phyloP scores from a whole-genome alignment of 1,140 invertebrate species.

The Carcinoscorpius rotundicauda region DNA sequence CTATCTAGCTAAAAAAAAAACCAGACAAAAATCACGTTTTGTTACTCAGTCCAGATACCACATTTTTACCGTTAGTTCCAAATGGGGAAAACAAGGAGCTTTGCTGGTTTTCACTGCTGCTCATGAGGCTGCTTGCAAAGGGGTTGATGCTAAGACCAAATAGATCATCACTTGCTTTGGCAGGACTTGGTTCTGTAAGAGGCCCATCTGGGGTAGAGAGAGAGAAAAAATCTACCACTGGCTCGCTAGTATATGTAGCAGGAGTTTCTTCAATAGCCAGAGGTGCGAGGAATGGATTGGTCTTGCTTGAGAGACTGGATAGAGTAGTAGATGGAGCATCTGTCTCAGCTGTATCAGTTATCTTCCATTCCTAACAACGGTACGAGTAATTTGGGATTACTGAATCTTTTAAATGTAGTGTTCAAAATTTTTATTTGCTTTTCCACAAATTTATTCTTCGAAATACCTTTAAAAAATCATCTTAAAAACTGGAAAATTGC shows the following conservation, averaged over 20 bases:
- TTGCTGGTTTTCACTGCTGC: slow-evolving; percentile 33
- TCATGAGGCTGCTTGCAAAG: slow-evolving; percentile 68
- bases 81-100: slow-evolving; percentile 12
- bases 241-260: slow-evolving; percentile 9
- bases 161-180: slow-evolving; percentile 58
- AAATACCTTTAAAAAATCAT: too few species aligned
- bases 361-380: too few species aligned
- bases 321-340: too few species aligned
- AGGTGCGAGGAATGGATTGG: slow-evolving; percentile 70
- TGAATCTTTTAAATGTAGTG: too few species aligned
- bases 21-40: too few species aligned
- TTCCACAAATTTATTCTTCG: too few species aligned
- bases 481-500: too few species aligned
- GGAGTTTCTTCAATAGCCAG: slow-evolving; percentile 23
- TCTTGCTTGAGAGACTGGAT: slow-evolving; percentile 46
- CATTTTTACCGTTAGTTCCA: slow-evolving; percentile 18
- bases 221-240: slow-evolving; percentile 30
- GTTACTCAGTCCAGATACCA: not conserved
- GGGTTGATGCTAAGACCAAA: slow-evolving; percentile 66
- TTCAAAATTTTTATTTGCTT: too few species aligned
- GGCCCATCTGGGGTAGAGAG: slow-evolving; percentile 21
- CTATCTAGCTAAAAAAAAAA: too few species aligned
- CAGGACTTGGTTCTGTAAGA: slow-evolving; percentile 23
- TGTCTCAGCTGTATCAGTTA: too few species aligned
- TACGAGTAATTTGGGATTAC: too few species aligned